Base-by-base conservation (phyloP, 2,797 vertebrate species). In the Vipera ursinii region DNA sequence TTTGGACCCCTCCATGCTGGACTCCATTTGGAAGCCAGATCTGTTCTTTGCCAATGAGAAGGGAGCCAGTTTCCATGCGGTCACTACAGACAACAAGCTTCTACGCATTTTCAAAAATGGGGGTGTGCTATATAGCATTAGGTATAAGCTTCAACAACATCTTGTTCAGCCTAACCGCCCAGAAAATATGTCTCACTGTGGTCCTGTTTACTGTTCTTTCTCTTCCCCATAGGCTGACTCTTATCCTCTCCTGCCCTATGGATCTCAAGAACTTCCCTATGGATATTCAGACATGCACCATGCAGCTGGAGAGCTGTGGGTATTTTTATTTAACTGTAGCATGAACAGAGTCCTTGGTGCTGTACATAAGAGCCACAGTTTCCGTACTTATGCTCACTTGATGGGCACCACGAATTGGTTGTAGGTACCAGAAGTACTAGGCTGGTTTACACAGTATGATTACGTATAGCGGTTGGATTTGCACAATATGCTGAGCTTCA, bases 271-370 rank as follows among this genome's bases (percentile, higher is more conserved):
- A 99, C 97, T 99, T 99, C 97, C 99, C 99, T 92, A 99, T 99
- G 99, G 99, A 99, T 95, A 99, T 98, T 97, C 99, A 99, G 97
- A 99, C 98, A 0, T 99, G 99, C 96, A 98, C 98, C 20, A 99
- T 99, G 98, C 98, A 99, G 97, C 98, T 99, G 95, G 99, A 99
- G 97, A 99, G 99, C 97, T 99, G 99, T 99, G 98, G 99, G 99
- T 98, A 90, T 12, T 20, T 26, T 55, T 57, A 87, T 57, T 28
- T 15, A 55, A n/a, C 14, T 20, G 17, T 17, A 3, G 22, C 88
- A 4, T 26, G 24, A 14, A 60, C 38, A 17, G 44, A 53, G 82
- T 28, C 57, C 26, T 6, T 13, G 87, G 53, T 32, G 55, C 38
- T 15, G 2, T 6, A 65, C 28, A 48, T 32, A 28, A 85, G 6